These are phyloP conservation scores for Platalea minor DNA, from an alignment of 2,797 vertebrate species.

Conservation along the genomic window DNA sequence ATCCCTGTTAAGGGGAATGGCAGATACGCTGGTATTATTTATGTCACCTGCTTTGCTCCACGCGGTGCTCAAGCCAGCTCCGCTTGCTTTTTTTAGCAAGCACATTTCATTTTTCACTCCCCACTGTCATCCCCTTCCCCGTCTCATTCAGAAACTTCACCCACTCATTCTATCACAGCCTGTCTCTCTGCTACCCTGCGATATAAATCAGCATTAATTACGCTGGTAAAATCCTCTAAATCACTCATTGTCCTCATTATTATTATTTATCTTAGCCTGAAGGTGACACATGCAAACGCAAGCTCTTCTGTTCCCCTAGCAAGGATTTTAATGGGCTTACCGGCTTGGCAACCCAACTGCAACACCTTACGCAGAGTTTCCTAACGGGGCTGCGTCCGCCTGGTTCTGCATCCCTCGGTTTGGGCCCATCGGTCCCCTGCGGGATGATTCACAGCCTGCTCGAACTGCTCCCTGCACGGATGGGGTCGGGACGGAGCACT, in stretches of 20 bases:
- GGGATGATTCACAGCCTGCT: neutral
- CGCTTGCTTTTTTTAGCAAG: conserved; percentile 26
- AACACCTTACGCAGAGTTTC: neutral
- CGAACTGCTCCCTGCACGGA: neutral
- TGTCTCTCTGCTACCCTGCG: neutral
- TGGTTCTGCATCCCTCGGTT: neutral
- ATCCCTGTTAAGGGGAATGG: neutral
- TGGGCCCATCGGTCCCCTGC: neutral
- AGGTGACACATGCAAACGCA: neutral
- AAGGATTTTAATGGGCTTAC: neutral
- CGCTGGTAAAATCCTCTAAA: conserved; percentile 21
- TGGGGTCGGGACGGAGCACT: accelerated
- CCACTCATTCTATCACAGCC: neutral
- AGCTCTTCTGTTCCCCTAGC: neutral
- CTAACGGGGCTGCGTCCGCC: accelerated
- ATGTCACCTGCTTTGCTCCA: conserved; percentile 41
- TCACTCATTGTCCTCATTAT: conserved; percentile 41
- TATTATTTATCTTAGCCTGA: conserved; percentile 37
- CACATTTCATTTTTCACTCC: conserved; percentile 59
- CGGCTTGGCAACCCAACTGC: neutral
- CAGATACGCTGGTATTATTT: neutral
- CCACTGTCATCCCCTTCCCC: conserved; percentile 39
- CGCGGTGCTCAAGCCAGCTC: neutral
- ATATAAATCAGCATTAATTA: conserved; percentile 51
- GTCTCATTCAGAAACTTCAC: conserved; percentile 30